Evolutionary conservation across 2,113 vertebrate genomes (phyloP).

Genomic region (Psephotus haematonotus): DNA sequence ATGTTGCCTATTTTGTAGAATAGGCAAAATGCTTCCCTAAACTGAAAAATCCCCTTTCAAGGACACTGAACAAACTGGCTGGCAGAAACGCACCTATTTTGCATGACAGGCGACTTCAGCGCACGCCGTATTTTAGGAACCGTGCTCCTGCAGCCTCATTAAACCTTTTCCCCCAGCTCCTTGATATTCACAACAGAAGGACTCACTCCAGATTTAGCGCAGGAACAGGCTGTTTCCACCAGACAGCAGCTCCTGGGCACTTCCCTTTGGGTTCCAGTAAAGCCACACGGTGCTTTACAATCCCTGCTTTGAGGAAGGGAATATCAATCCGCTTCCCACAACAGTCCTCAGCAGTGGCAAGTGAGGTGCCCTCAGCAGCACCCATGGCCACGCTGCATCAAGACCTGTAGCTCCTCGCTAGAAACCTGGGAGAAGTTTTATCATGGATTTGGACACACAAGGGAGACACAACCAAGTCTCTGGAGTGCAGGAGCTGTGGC

Average conservation of each 20-base stretch:
- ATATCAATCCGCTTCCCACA: background rate
- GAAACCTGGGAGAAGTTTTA: background rate
- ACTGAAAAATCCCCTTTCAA: conserved; percentile 71
- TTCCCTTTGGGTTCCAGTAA: background rate
- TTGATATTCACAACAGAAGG: background rate
- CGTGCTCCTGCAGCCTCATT: background rate
- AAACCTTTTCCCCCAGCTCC: conserved; percentile 44
- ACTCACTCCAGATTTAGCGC: background rate
- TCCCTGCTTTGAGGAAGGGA: background rate
- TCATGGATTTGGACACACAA: background rate
- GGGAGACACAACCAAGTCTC: background rate
- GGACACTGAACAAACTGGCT: conserved; percentile 51
- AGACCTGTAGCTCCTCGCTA: background rate
- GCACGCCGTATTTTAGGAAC: conserved; percentile 18
- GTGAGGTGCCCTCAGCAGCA: background rate
- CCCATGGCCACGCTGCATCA: accelerated
- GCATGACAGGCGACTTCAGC: conserved; percentile 38
- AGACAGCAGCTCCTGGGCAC: background rate
- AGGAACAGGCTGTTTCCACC: background rate
- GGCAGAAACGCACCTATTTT: conserved; percentile 66
- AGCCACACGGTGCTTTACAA: background rate
- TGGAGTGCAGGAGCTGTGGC: background rate
- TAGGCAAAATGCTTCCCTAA: conserved; percentile 66
- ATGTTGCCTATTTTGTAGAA: conserved; percentile 62
- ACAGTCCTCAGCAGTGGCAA: background rate